Percentiles rank a stretch among this genome's conserved stretches.
These are phyloP conservation scores for Cynodonichthys magdalenae DNA, from an alignment of 2,797 vertebrate genomes.

Conservation along the genomic window DNA sequence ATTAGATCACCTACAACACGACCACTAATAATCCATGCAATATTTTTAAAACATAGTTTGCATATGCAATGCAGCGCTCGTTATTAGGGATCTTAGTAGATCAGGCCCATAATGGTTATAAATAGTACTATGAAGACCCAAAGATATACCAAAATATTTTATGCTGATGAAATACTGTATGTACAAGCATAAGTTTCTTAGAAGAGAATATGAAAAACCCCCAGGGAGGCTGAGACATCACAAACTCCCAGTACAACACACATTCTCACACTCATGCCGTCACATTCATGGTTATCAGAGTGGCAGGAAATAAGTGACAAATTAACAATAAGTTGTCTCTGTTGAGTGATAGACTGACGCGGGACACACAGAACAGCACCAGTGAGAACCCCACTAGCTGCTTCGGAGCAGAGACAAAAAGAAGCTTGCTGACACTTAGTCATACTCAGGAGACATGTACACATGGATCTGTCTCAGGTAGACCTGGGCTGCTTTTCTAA, in stretches of 20 bases:
- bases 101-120: not conserved
- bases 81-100: no score
- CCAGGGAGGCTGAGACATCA: not conserved
- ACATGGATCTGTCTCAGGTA: slow-evolving; percentile 15
- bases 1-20: no score
- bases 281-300: slow-evolving; percentile 14
- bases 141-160: not conserved
- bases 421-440: slow-evolving; percentile 52
- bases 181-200: not conserved
- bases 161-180: no score
- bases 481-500: slow-evolving; percentile 1
- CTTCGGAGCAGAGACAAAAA: slow-evolving; percentile 42
- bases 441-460: slow-evolving; percentile 29
- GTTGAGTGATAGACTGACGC: slow-evolving; percentile 39
- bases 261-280: not conserved
- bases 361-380: slow-evolving; percentile 3
- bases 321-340: slow-evolving; percentile 18
- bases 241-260: not conserved
- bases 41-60: no score
- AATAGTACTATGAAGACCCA: not conserved
- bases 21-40: no score
- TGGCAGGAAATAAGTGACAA: slow-evolving; percentile 39
- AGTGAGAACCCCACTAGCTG: slow-evolving; percentile 44
- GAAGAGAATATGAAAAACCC: not conserved
- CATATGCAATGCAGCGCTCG: no score